A percentile compares a stretch with the other conserved stretches of the same genome.
These are phyloP conservation scores for Plebejus argus DNA, from an alignment of 2,888 invertebrate genomes.

Conservation along the genomic window DNA sequence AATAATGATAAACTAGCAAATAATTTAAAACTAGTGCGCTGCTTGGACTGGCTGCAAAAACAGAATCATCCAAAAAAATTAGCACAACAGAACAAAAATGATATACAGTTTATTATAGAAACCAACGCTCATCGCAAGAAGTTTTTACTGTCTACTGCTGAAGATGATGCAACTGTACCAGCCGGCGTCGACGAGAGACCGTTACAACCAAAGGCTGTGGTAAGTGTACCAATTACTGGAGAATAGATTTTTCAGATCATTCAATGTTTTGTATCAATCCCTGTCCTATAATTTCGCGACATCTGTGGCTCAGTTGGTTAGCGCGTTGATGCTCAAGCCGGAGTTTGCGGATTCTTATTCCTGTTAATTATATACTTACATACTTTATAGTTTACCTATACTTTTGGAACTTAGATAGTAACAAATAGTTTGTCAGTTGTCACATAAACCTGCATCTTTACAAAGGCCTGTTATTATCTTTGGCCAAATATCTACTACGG, in stretches of 20 bases:
- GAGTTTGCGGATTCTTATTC: too few species aligned
- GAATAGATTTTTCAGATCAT: neutral
- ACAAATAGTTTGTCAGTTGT: too few species aligned
- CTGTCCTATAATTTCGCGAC: too few species aligned
- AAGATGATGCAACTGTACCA: constrained; percentile 67
- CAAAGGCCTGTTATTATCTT: neutral
- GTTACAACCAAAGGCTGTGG: constrained; percentile 60
- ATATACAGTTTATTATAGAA: constrained; percentile 69
- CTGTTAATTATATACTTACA: too few species aligned
- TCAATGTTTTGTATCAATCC: neutral
- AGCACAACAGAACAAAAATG: constrained; percentile 63
- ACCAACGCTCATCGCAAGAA: constrained; percentile 66
- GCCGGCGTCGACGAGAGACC: constrained; percentile 58
- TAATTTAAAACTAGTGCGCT: constrained; percentile 54
- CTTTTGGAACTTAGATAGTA: too few species aligned
- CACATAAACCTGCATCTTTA: neutral
- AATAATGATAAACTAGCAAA: constrained; percentile 13
- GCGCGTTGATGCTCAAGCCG: neutral
- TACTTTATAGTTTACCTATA: too few species aligned
- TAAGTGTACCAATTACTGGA: constrained; percentile 43
- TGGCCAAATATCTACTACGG: neutral
- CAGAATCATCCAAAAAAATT: constrained; percentile 65
- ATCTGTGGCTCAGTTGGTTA: neutral
- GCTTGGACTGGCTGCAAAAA: constrained; percentile 68
- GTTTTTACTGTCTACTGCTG: constrained; percentile 61